These are phyloP conservation scores for Chiroxiphia lanceolata DNA, from an alignment of 2,797 vertebrate species.

Conservation along the genomic window DNA sequence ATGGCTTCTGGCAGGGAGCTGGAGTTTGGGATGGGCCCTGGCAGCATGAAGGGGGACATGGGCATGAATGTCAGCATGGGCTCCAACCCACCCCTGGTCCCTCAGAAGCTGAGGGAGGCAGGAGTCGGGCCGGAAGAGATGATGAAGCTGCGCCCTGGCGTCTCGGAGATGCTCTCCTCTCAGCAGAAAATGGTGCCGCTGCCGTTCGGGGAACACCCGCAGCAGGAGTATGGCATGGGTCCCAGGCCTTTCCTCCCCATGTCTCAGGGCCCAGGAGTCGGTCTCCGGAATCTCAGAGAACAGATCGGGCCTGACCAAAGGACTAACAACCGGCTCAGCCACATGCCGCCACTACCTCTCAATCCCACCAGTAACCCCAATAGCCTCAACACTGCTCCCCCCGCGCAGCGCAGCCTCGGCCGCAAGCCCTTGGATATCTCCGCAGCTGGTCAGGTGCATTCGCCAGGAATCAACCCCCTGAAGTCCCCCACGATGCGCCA, in stretches of 20 bases:
- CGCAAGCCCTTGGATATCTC: constrained; percentile 96
- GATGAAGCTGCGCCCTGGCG: constrained; percentile 77
- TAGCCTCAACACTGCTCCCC: constrained; percentile 84
- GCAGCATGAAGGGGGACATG: constrained; percentile 83
- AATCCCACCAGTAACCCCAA: constrained; percentile 81
- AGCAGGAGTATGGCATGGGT: constrained; percentile 92
- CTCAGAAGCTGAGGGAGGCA: constrained; percentile 91
- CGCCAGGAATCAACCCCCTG: constrained; percentile 93
- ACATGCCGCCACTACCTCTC: constrained; percentile 91
- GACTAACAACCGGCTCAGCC: constrained; percentile 94
- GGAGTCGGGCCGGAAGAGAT: constrained; percentile 80
- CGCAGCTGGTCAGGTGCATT: constrained; percentile 90
- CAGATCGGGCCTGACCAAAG: constrained; percentile 94
- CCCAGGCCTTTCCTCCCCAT: constrained; percentile 90
- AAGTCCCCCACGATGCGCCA: constrained; percentile 97
- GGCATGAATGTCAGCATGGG: constrained; percentile 83
- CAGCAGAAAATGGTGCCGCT: constrained; percentile 91
- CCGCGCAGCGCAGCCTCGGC: constrained; percentile 81
- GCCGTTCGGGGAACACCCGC: constrained; percentile 89
- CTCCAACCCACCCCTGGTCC: constrained; percentile 89
- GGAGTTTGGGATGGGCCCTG: constrained; percentile 92
- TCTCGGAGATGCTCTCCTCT: constrained; percentile 78
- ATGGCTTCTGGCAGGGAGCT: constrained; percentile 86
- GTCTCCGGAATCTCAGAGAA: constrained; percentile 88
- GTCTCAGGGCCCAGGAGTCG: constrained; percentile 80